Percentiles rank a stretch among this genome's conserved stretches.
Evolutionary conservation across 2,888 invertebrate genomes (phyloP).

Genomic region (Alcis repandata): DNA sequence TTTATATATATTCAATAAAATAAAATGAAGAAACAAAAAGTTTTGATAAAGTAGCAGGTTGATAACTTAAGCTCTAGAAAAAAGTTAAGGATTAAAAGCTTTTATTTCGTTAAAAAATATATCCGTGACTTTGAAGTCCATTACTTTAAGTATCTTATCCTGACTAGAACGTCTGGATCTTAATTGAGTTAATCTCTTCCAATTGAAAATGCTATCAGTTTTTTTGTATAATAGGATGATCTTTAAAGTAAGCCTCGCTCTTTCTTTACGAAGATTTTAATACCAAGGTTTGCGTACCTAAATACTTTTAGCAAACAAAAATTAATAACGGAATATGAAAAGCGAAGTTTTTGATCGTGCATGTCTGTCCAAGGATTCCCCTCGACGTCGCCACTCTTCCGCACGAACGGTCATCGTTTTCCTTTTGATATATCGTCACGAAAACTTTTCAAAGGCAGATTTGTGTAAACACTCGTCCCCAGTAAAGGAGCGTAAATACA

Average conservation of each 20-base stretch:
- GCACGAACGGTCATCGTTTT: conserved; percentile 35
- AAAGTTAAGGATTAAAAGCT: too few species aligned
- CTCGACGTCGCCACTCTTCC: conserved; percentile 33
- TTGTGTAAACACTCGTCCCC: conserved; percentile 35
- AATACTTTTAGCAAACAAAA: conserved; percentile 13
- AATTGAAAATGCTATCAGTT: conserved; percentile 23
- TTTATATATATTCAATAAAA: too few species aligned
- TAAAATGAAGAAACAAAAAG: too few species aligned
- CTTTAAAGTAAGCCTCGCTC: background rate
- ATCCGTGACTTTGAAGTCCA: conserved; percentile 11
- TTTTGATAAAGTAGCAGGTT: too few species aligned
- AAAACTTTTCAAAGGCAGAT: conserved; percentile 36
- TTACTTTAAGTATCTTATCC: conserved; percentile 20
- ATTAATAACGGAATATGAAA: conserved; percentile 37
- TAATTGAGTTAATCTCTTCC: conserved; percentile 29
- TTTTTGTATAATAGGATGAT: background rate
- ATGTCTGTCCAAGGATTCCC: conserved; percentile 31
- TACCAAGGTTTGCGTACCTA: conserved; percentile 11
- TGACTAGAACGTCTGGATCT: conserved; percentile 12
- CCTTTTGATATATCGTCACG: conserved; percentile 39
- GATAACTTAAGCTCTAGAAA: background rate
- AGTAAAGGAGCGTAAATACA: conserved; percentile 31
- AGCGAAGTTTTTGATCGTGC: conserved; percentile 29
- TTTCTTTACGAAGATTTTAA: conserved; percentile 4
- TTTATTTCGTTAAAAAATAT: background rate